Base-by-base conservation (phyloP, 2,113 vertebrate genomes). In the Phocoena sinus region DNA sequence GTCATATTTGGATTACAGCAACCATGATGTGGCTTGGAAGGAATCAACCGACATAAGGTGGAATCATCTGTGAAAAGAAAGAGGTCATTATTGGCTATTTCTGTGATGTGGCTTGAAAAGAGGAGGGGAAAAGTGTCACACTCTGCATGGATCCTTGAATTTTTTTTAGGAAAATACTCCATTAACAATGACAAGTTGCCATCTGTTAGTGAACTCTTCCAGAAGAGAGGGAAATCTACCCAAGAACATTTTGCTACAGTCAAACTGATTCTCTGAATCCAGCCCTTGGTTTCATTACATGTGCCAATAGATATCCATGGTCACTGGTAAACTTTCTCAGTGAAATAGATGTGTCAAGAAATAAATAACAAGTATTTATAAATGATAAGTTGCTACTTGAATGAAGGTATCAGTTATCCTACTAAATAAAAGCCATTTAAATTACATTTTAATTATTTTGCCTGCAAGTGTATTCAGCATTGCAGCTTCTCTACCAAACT, bases 161-260 rank as follows among this genome's bases (percentile, higher is more conserved):
- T 92, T 98, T 97, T 98, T 86, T 6, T 15, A 36, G 96, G 80
- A 89, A 92, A 95, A 98, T 23, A 74, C 98, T 94, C 97, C 96
- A 98, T 97, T 97, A 98, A 97, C 98, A 97, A 93, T 97, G 98
- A 98, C 97, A 99, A 98, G 97, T 96, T 96, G 85, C 98, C 98
- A 98, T 98, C 98, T 98, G 98, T 98, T 98, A 96, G 96, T 97
- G 96, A 97, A 95, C 58, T 98, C 67, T 98, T 98, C 98, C 98
- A 98, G 96, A 98, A 97, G 96, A 98, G 98, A 98, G 97, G 9
- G 0, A 23, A 97, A 98, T 56, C 88, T 97, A 76, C 95, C 97
- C 89, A 94, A 98, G 67, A 95, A 98, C 95, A 96, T 98, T 98
- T 97, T 60, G 10, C 91, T 94, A n/a, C 26, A 91, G 81, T 97